These are phyloP conservation scores for Plebejus melissa DNA, from an alignment of 2,888 invertebrate species.

Conservation along the genomic window DNA sequence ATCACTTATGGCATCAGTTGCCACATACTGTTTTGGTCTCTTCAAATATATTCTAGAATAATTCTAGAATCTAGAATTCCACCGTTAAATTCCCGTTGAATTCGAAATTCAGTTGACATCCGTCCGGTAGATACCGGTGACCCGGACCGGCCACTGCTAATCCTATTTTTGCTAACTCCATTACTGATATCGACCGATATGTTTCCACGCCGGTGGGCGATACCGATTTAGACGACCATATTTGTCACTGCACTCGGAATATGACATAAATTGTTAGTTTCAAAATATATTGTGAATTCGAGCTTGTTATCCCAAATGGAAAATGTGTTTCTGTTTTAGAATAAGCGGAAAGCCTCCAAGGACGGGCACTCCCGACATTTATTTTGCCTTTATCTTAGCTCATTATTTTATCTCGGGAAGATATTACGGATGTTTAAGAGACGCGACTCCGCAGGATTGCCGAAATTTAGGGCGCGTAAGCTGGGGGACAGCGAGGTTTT, in stretches of 20 bases:
- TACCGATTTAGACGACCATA: slow-evolving; percentile 15
- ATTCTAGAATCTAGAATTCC: slow-evolving; percentile 34
- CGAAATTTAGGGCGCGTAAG: neutral
- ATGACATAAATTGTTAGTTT: neutral
- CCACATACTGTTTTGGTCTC: neutral
- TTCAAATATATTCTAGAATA: slow-evolving; percentile 35
- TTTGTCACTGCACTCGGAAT: slow-evolving; percentile 10
- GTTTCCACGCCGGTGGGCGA: neutral
- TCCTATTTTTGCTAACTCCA: slow-evolving; percentile 54
- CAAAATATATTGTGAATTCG: neutral
- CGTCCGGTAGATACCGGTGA: slow-evolving; percentile 45
- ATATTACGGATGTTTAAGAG: slow-evolving; percentile 14
- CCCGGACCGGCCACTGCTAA: slow-evolving; percentile 42
- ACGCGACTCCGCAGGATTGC: neutral
- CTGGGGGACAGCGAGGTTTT: neutral
- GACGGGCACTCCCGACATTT: neutral
- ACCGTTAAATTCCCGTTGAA: slow-evolving; percentile 47
- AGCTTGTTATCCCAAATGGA: neutral
- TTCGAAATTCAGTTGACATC: slow-evolving; percentile 50
- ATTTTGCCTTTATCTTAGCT: slow-evolving; percentile 7
- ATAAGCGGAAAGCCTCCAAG: neutral
- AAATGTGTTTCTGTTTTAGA: neutral
- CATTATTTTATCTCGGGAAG: slow-evolving; percentile 10
- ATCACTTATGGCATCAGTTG: neutral
- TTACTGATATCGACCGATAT: slow-evolving; percentile 38